Base-by-base conservation (phyloP, 2,888 invertebrate genomes). In the Aporophyla lueneburgensis region DNA sequence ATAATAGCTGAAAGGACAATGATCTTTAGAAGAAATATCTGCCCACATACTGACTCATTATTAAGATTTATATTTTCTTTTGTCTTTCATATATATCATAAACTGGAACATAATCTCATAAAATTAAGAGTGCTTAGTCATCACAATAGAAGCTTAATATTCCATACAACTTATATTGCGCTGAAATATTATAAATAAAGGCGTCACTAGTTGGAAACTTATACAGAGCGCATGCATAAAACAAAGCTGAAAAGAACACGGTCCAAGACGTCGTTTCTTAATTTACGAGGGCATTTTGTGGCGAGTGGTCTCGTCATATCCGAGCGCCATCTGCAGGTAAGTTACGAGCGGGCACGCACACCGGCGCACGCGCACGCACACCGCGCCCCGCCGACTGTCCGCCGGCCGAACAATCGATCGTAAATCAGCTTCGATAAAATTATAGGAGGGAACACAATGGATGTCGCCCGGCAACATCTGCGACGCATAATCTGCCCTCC, bases 361-460 rank as follows among this genome's bases (percentile, higher is more conserved):
- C 89, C 91, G 94, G 93, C 95, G 94, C 95, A 75, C 93, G 93
- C 95, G 93, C 95, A 94, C 95, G 76, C 95, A 93, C 95, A 94
- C 94, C 87, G 89, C 91, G 90, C 89, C 92, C 87, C 92, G 89
- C 92, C 90, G 90, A 94, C 95, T 96, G 96, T 96, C 96, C 96
- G 92, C 94, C 93, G 94, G 91, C 91, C 94, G 95, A 96, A 96
- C 96, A 96, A 96, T 96, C 96, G 96, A 96, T 96, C 96, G 95
- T 96, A 96, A 96, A 96, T 96, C 96, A 95, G 93, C 95, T 96
- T 95, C 96, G 96, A 96, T 96, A 96, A 96, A 96, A 96, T 96
- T 96, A 96, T 96, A 96, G 96, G 95, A 96, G 96, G 96, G 94
- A 95, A 95, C 95, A 95, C 96, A 96, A 96, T 96, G 95, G 94